These are phyloP conservation scores for Heliconius erato DNA, from an alignment of 2,888 invertebrate genomes.

Conservation along the genomic window DNA sequence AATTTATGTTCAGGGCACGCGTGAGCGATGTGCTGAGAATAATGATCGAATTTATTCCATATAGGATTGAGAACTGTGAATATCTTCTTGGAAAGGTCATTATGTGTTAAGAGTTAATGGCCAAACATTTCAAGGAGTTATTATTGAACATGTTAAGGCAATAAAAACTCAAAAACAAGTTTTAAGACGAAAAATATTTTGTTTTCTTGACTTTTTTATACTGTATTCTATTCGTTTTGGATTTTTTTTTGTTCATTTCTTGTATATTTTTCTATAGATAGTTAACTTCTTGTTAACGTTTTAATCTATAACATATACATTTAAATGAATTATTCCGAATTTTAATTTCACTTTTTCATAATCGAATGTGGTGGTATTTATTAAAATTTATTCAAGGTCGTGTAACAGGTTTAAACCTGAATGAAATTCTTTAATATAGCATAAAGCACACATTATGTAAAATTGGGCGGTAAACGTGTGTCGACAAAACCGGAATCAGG, in stretches of 20 bases:
- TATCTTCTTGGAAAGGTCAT: slow-evolving; percentile 67
- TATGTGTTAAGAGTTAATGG: slow-evolving; percentile 39
- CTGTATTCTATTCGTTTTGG: background rate
- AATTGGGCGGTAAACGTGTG: slow-evolving; percentile 52
- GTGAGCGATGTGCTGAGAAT: slow-evolving; percentile 63
- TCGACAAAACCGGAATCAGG: slow-evolving; percentile 57
- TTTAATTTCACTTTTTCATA: slow-evolving; percentile 8
- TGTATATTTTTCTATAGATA: background rate
- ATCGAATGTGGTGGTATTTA: background rate
- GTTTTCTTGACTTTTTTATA: background rate
- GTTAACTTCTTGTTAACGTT: background rate
- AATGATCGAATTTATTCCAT: slow-evolving; percentile 64
- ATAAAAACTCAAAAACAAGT: background rate
- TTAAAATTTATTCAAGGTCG: slow-evolving; percentile 57
- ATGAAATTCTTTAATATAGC: slow-evolving; percentile 50
- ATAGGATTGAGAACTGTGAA: slow-evolving; percentile 66
- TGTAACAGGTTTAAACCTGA: slow-evolving; percentile 57
- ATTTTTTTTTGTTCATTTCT: background rate
- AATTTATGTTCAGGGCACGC: slow-evolving; percentile 77
- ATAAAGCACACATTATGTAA: slow-evolving; percentile 54
- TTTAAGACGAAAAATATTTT: background rate
- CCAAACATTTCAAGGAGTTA: slow-evolving; percentile 2
- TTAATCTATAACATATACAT: background rate
- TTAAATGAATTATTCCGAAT: slow-evolving; percentile 40
- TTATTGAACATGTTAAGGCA: background rate